A percentile compares a stretch with the other conserved stretches of the same genome.
Evolutionary conservation across 1,140 invertebrate species (phyloP).

Genomic region (Aphaenogaster rudis): DNA sequence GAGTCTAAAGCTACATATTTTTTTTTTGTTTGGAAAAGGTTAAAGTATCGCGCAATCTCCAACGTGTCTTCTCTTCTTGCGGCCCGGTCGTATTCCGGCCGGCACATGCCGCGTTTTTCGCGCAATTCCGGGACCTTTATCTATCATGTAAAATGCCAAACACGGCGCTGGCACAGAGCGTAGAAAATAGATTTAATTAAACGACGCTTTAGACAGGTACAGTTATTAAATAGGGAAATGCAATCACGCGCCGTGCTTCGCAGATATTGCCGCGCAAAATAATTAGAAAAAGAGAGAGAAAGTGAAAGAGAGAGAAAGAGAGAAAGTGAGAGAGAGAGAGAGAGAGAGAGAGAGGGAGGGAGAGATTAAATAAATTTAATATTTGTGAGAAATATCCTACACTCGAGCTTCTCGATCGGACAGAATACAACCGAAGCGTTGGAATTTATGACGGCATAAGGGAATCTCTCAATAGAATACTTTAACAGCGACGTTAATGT

Average conservation of each 20-base stretch:
- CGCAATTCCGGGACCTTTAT: conserved; percentile 46
- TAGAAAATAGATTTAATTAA: conserved; percentile 65
- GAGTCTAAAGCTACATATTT: conserved; percentile 61
- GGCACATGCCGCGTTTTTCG: neutral
- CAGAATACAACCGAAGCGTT: neutral
- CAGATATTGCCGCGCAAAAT: conserved; percentile 36
- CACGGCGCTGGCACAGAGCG: conserved; percentile 60
- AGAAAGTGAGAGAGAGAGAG: neutral
- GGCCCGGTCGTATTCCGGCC: neutral
- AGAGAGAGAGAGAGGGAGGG: neutral
- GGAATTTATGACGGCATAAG: neutral
- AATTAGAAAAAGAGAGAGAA: neutral
- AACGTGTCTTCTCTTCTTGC: neutral
- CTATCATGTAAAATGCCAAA: conserved; percentile 61
- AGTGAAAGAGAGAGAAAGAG: neutral
- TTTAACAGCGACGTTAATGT: conserved; percentile 34
- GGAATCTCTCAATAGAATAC: conserved; percentile 21
- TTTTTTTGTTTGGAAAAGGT: conserved; percentile 62
- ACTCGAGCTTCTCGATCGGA: conserved; percentile 27
- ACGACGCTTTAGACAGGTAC: conserved; percentile 62
- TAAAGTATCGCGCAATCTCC: conserved; percentile 53
- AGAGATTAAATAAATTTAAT: conserved; percentile 14
- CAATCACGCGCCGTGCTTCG: conserved; percentile 49
- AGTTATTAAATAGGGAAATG: conserved; percentile 61
- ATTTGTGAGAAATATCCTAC: conserved; percentile 10